Evolutionary conservation across 2,888 invertebrate species (phyloP).

Genomic region (Trichogramma dendrolimi): DNA sequence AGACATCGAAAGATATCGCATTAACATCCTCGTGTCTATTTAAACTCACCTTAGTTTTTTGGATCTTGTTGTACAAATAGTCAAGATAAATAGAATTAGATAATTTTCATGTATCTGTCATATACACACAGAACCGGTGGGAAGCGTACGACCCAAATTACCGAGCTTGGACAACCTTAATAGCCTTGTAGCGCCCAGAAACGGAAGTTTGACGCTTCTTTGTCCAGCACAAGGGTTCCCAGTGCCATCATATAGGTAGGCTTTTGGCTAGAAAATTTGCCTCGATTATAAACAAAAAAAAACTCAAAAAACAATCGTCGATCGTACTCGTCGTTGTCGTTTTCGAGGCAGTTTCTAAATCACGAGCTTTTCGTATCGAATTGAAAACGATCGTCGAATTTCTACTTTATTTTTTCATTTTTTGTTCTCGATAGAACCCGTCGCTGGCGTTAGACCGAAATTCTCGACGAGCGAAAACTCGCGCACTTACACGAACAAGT

Average conservation of each 20-base stretch:
- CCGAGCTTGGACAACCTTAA: conserved; percentile 49
- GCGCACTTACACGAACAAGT: conserved; percentile 47
- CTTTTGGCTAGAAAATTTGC: conserved; percentile 10
- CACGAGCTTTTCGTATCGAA: no score
- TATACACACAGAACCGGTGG: conserved; percentile 57
- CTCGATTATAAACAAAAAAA: background rate
- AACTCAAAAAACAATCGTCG: no score
- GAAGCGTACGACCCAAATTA: conserved; percentile 61
- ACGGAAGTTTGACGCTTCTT: conserved; percentile 58
- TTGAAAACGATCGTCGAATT: background rate
- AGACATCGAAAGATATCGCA: conserved; percentile 26
- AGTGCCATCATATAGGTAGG: conserved; percentile 59
- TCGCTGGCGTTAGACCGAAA: conserved; percentile 65
- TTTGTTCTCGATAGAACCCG: conserved; percentile 59
- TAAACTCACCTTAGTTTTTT: no score
- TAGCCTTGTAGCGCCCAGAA: conserved; percentile 38
- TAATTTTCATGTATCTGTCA: background rate
- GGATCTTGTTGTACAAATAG: no score
- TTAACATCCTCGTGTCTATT: conserved; percentile 9
- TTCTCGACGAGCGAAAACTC: conserved; percentile 53
- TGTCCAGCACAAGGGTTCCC: conserved; percentile 73
- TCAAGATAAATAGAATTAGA: no score
- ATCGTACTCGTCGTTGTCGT: no score
- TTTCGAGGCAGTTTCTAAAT: no score
- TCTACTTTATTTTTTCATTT: background rate